Percentiles rank a stretch among this genome's conserved stretches.
phyloP scores from a whole-genome alignment of 1,140 invertebrate species.

The Proales similis region DNA sequence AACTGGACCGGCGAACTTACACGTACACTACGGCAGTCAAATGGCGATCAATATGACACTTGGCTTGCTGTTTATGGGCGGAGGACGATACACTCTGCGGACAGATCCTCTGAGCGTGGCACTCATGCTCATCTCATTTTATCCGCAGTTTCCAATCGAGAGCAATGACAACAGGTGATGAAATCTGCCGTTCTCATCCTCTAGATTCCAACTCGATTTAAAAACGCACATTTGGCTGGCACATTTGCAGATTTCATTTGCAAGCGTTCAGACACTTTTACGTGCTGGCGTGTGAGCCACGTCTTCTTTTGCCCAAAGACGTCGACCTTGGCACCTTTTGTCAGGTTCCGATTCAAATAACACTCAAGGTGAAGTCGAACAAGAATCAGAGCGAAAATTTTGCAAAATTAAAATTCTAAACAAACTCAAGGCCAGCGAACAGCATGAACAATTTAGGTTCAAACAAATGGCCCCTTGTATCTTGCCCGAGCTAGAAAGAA shows the following conservation, averaged over 20 bases:
- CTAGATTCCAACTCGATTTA: constrained; percentile 1
- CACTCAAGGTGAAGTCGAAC: neutral
- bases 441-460: constrained; percentile 44
- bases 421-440: constrained; percentile 25
- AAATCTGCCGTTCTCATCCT: neutral
- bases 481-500: constrained; percentile 68
- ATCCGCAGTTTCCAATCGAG: constrained; percentile 91
- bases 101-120: constrained; percentile 75
- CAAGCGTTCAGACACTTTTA: constrained; percentile 92
- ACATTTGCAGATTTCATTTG: no score
- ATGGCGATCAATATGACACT: constrained; percentile 87
- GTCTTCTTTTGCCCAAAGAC: constrained; percentile 76
- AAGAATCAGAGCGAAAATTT: no score
- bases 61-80: constrained; percentile 85
- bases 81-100: constrained; percentile 72
- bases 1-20: constrained; percentile 48
- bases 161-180: constrained; percentile 91
- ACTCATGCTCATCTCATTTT: constrained; percentile 80
- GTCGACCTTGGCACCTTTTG: constrained; percentile 63
- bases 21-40: constrained; percentile 79
- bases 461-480: constrained; percentile 70
- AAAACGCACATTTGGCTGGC: neutral
- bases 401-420: constrained; percentile 47
- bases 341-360: constrained; percentile 44
- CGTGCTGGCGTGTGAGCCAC: constrained; percentile 78